These are phyloP conservation scores for Lepilemur septentrionalis DNA, from an alignment of 2,797 vertebrate genomes.

Conservation along the genomic window DNA sequence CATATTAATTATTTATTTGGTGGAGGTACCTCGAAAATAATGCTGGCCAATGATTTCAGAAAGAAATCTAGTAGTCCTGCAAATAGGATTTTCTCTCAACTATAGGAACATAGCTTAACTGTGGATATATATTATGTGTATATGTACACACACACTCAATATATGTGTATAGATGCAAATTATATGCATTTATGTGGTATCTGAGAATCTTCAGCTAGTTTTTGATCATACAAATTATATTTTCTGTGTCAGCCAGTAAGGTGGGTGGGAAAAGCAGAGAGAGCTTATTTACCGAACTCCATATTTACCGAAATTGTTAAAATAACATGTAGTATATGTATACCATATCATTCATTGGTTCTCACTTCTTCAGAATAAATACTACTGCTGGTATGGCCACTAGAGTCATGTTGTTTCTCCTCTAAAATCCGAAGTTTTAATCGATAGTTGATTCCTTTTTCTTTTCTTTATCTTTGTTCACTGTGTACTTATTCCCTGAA, in stretches of 20 bases:
- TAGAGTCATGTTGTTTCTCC: not conserved
- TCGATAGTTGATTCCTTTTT: not conserved
- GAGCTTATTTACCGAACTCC: not conserved
- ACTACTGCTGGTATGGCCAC: constrained; percentile 35
- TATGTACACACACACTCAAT: not conserved
- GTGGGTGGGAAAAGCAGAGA: not conserved
- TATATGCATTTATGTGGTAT: not conserved
- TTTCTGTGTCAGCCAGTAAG: constrained; percentile 26
- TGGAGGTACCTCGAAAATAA: constrained; percentile 35
- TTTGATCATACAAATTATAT: constrained; percentile 58
- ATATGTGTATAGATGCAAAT: not conserved
- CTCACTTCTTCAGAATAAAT: constrained; percentile 77
- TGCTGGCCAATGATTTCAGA: not conserved
- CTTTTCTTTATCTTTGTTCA: not conserved
- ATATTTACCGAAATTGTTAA: constrained; percentile 72
- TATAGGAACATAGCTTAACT: constrained; percentile 1
- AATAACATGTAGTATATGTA: constrained; percentile 49
- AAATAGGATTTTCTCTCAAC: not conserved
- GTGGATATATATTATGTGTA: not conserved
- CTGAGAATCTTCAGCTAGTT: constrained; percentile 36
- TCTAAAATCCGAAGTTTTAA: not conserved
- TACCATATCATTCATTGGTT: constrained; percentile 28
- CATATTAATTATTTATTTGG: constrained; percentile 45
- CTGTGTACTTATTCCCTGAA: not conserved
- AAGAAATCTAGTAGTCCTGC: constrained; percentile 49